Percentiles rank a stretch among this genome's conserved stretches.
These are phyloP conservation scores for Merodon equestris DNA, from an alignment of 2,888 invertebrate genomes.

Conservation along the genomic window DNA sequence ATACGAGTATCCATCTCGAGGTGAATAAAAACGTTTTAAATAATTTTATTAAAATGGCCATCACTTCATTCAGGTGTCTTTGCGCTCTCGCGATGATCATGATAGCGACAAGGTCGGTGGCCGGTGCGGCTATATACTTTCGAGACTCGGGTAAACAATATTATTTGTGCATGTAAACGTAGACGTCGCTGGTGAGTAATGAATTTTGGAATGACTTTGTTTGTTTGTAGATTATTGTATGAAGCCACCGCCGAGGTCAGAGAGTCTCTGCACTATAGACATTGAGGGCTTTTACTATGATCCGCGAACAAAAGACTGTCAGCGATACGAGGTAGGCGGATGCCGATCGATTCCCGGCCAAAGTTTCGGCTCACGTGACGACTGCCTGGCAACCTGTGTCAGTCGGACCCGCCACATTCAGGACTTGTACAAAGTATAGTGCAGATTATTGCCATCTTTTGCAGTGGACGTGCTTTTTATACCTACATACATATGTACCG, in stretches of 20 bases:
- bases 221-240: slow-evolving; percentile 73
- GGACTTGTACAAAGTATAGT: slow-evolving; percentile 73
- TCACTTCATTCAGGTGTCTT: slow-evolving; percentile 18
- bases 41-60: not conserved
- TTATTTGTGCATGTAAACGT: not conserved
- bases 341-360: slow-evolving; percentile 75
- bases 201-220: too few relatives aligned
- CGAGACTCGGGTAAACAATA: slow-evolving; percentile 29
- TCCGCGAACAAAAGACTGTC: slow-evolving; percentile 72
- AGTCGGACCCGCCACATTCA: slow-evolving; percentile 72
- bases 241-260: slow-evolving; percentile 74
- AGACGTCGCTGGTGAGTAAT: slow-evolving; percentile 14
- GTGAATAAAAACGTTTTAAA: slow-evolving; percentile 11
- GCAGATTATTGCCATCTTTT: slow-evolving; percentile 30
- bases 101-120: slow-evolving; percentile 2
- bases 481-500: slow-evolving; percentile 2
- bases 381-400: slow-evolving; percentile 75
- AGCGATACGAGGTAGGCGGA: slow-evolving; percentile 74
- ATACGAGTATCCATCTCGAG: slow-evolving; percentile 28
- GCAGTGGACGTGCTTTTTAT: not conserved
- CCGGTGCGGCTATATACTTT: slow-evolving; percentile 5
- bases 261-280: slow-evolving; percentile 76
- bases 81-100: slow-evolving; percentile 10
- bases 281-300: slow-evolving; percentile 77
- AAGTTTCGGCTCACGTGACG: slow-evolving; percentile 75